Evolutionary conservation across 2,113 vertebrate species (phyloP), one percentile per base, ranked within the genome.

Genomic region (Synchiropus splendidus): DNA sequence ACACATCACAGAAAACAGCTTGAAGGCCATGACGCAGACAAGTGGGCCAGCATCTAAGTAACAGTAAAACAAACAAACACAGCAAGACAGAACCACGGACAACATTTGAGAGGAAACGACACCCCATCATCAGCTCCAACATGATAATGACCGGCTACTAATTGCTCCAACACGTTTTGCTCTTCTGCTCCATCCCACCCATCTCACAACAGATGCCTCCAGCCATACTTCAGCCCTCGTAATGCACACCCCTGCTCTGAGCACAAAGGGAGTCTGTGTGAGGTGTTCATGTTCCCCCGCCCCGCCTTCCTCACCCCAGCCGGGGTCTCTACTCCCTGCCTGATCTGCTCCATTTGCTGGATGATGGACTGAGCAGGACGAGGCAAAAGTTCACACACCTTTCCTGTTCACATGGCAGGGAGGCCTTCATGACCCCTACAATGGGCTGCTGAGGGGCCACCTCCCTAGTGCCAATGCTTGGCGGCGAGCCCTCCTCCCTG

Each of bases 301-400:
- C 48, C 41, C 49, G 12, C 18, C 6, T 2, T 64, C 52, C 44
- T 39, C 53, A 36, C 61, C 39, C 18, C 18, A 36, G 51, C 44
- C 16, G 17, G 9, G 17, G 11, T n/a, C 40, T 40, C 45, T 35
- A 16, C 45, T 36, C 36, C 45, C 18, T 68, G 79, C 67, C 42
- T 83, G 90, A 89, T 88, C 74, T 92, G 90, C 87, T 88, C 89
- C 92, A 92, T 92, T 96, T 91, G 85, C 86, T 87, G 83, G 78
- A 86, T 93, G 92, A 94, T 87, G 89, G 87, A 89, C 85, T 86
- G 85, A 85, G 84, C 74, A 62, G 72, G 86, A 84, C 65, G 74
- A 90, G 90, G 89, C 84, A 90, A 92, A 89, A 89, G 92, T 90
- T 92, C 90, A 83, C 88, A 88, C 85, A 88, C 89, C 90, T 93